phyloP scores from a whole-genome alignment of 2,888 invertebrate species.

The Drosophila suboccidentalis region DNA sequence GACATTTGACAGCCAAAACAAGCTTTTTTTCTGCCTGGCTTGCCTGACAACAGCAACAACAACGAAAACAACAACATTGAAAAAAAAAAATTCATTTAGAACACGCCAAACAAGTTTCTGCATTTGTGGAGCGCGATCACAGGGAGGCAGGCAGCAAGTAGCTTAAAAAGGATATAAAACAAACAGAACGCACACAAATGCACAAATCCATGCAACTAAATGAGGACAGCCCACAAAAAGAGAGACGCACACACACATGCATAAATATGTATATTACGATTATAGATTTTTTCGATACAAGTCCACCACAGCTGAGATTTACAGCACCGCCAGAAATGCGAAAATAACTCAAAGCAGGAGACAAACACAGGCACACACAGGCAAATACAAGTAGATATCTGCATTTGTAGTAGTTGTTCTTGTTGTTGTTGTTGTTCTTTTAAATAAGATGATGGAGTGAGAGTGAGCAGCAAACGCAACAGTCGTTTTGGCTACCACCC shows the following conservation, averaged over 20 bases:
- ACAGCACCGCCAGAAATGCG: slow-evolving; percentile 54
- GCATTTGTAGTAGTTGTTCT: slow-evolving; percentile 5
- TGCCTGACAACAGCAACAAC: slow-evolving; percentile 34
- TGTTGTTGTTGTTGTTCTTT: slow-evolving; percentile 32
- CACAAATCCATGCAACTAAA: slow-evolving; percentile 38
- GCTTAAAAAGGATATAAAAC: slow-evolving; percentile 72
- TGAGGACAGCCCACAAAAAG: slow-evolving; percentile 50
- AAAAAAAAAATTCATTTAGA: slow-evolving; percentile 67
- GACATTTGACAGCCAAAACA: slow-evolving; percentile 68
- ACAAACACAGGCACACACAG: slow-evolving; percentile 23
- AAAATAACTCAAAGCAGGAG: slow-evolving; percentile 76
- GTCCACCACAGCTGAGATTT: slow-evolving; percentile 60
- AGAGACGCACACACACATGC: slow-evolving; percentile 9
- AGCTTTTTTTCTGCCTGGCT: slow-evolving; percentile 55
- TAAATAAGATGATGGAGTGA: slow-evolving; percentile 43
- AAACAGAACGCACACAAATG: slow-evolving; percentile 33
- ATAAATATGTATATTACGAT: slow-evolving; percentile 29
- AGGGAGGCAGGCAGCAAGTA: slow-evolving; percentile 32
- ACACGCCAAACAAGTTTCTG: slow-evolving; percentile 77
- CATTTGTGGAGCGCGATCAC: slow-evolving; percentile 49
- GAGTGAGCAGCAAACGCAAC: slow-evolving; percentile 62
- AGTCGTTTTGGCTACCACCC: slow-evolving; percentile 61
- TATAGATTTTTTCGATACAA: slow-evolving; percentile 59
- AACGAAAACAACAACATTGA: slow-evolving; percentile 33
- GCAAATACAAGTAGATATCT: slow-evolving; percentile 8